Conservation (phyloP, 2,888 invertebrate species). For the Biston stratarius region DNA sequence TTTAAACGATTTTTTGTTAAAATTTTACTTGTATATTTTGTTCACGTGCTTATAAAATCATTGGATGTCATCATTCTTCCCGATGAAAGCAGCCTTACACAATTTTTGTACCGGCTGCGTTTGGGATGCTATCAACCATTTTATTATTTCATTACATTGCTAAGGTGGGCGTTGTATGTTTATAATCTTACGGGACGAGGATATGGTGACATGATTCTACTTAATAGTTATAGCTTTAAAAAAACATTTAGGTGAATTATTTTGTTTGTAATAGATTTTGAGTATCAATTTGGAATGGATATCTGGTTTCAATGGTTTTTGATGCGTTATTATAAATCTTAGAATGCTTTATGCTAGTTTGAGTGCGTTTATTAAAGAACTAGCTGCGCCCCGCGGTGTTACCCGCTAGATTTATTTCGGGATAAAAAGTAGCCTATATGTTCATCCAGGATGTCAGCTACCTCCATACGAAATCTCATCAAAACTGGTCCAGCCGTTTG, state of each 20-base stretch:
- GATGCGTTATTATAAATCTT: constrained; percentile 2
- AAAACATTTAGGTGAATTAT: constrained; percentile 27
- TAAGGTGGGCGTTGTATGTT: constrained; percentile 51
- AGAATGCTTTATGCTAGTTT: background rate
- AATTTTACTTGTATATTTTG: background rate
- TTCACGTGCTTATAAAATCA: constrained; percentile 16
- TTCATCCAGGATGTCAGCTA: too few species aligned
- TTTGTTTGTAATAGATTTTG: constrained; percentile 16
- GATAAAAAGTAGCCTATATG: too few species aligned
- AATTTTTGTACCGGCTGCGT: constrained; percentile 14
- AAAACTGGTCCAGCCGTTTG: too few species aligned
- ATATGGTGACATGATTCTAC: constrained; percentile 36
- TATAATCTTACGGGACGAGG: constrained; percentile 41
- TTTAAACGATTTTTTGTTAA: too few species aligned
- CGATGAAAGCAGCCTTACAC: constrained; percentile 5
- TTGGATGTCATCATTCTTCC: constrained; percentile 11
- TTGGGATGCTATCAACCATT: constrained; percentile 43
- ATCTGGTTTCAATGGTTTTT: constrained; percentile 26
- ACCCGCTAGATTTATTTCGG: too few species aligned
- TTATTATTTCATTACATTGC: constrained; percentile 61
- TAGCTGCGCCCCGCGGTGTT: too few species aligned
- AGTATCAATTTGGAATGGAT: constrained; percentile 30
- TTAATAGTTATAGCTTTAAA: constrained; percentile 31
- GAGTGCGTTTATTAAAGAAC: background rate
- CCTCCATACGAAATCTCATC: too few species aligned